Base-by-base conservation (phyloP, 2,113 vertebrate genomes). In the Himantopus leucocephalus region DNA sequence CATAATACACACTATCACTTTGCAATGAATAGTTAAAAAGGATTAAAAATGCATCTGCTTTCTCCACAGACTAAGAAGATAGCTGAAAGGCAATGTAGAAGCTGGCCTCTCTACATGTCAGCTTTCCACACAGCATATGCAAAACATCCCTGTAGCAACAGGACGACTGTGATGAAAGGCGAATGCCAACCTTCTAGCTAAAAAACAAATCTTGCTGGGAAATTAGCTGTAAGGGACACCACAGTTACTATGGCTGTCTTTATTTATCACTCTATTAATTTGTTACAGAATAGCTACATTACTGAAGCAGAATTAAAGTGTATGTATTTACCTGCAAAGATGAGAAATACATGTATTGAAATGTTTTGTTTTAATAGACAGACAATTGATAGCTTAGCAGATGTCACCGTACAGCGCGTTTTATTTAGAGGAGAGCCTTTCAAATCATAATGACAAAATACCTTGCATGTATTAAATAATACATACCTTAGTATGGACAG, bases 111-210 rank as follows among this genome's bases (percentile, higher is more conserved):
- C 79, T 67, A n/a, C 39, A 21, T 17, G 77, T 62, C 96, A 90
- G 41, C 77, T 94, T 90, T 93, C 90, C 62, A 76, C 45, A 66
- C 58, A 85, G 48, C 9, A 77, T 62, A 85, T 83, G 88, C 34
- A 82, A 79, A 96, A 89, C 53, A 85, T 58, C 62, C 92, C 92
- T 85, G 80, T 37, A 94, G 90, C 91, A 91, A 66, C 16, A 63
- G 58, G 73, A 74, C 12, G 8, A 78, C 55, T 37, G 50, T 56
- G 66, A 76, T 76, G 87, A 50, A 87, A 92, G 66, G 67, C 53
- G 74, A 94, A 85, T 63, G 66, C 63, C 39, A 66, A 14, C 74
- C 71, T 93, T 39, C 62, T 35, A 72, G 58, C 21, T 79, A 60
- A 71, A 88, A 88, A 84, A 8, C 47, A 91, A 67, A 75, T 37